These are phyloP conservation scores for Echinarachnius parma DNA, from an alignment of 53 echinoderm and acorn worm genomes.

Conservation along the genomic window DNA sequence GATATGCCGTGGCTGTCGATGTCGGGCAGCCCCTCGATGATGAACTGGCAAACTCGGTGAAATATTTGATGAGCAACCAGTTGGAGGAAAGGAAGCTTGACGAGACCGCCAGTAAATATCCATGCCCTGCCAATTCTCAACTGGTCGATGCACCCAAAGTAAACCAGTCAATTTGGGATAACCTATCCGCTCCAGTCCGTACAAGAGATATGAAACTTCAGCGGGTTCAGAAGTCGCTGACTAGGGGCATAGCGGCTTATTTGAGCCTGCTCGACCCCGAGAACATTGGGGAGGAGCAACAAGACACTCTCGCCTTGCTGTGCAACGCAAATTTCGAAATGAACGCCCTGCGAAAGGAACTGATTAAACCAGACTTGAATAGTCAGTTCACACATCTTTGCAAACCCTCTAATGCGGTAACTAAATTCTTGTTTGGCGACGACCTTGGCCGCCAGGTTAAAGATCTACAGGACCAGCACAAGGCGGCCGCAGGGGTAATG, in stretches of 20 bases:
- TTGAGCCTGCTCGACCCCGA: neutral
- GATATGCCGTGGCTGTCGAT: too few relatives aligned
- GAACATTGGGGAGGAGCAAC: neutral
- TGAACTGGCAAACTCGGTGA: too few relatives aligned
- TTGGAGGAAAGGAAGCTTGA: too few relatives aligned
- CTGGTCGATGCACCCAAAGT: too few relatives aligned
- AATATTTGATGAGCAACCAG: too few relatives aligned
- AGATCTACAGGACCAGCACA: constrained; percentile 43
- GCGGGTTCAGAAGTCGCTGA: too few relatives aligned
- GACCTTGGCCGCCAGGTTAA: constrained; percentile 36
- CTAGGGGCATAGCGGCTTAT: neutral
- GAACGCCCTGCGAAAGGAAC: constrained; percentile 27
- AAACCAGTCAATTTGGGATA: too few relatives aligned
- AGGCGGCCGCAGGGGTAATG: constrained; percentile 9
- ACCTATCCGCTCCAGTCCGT: too few relatives aligned
- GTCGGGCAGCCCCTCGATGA: too few relatives aligned
- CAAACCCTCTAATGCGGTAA: constrained; percentile 14
- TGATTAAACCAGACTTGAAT: constrained; percentile 35
- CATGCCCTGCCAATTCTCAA: too few relatives aligned
- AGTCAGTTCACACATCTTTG: constrained; percentile 34
- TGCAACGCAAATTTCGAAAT: constrained; percentile 30
- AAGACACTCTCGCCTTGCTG: constrained; percentile 9
- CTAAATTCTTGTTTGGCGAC: constrained; percentile 42
- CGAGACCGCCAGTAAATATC: too few relatives aligned
- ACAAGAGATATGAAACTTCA: too few relatives aligned